These are phyloP conservation scores for Psittacula echo DNA, from an alignment of 2,797 vertebrate genomes.

Conservation along the genomic window DNA sequence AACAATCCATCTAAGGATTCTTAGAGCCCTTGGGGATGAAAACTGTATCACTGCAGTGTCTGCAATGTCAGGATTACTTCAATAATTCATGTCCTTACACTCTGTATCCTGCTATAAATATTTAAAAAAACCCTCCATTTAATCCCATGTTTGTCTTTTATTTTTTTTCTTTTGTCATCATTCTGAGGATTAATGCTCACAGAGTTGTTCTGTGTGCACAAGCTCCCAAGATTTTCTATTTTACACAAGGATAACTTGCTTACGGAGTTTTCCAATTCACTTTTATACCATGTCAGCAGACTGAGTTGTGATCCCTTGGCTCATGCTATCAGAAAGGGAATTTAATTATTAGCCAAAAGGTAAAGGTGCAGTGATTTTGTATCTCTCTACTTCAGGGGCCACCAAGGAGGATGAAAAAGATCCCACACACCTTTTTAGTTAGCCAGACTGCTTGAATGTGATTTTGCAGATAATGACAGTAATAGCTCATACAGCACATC, in stretches of 20 bases:
- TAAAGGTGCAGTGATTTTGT: not conserved
- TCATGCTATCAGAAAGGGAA: not conserved
- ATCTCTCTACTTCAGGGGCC: not conserved
- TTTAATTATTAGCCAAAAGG: not conserved
- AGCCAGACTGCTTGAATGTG: not conserved
- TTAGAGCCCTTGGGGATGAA: not conserved
- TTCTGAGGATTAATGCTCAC: not conserved
- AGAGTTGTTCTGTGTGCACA: not conserved
- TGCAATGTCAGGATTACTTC: not conserved
- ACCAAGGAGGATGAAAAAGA: conserved; percentile 3
- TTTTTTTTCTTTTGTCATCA: not conserved
- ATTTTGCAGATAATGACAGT: conserved; percentile 14
- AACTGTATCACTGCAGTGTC: not conserved
- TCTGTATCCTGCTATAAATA: not conserved
- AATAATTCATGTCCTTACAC: not conserved
- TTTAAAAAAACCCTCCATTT: not conserved
- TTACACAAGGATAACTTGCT: not conserved
- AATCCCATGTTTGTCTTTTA: not conserved
- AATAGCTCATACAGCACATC: not conserved
- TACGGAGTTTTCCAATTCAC: conserved; percentile 1
- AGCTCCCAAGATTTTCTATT: not conserved
- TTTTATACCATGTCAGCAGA: not conserved
- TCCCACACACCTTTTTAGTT: not conserved
- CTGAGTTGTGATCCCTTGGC: not conserved
- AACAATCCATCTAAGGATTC: not conserved